These are phyloP conservation scores for Tetanocera ferruginea DNA, from an alignment of 2,888 invertebrate species.

Conservation along the genomic window DNA sequence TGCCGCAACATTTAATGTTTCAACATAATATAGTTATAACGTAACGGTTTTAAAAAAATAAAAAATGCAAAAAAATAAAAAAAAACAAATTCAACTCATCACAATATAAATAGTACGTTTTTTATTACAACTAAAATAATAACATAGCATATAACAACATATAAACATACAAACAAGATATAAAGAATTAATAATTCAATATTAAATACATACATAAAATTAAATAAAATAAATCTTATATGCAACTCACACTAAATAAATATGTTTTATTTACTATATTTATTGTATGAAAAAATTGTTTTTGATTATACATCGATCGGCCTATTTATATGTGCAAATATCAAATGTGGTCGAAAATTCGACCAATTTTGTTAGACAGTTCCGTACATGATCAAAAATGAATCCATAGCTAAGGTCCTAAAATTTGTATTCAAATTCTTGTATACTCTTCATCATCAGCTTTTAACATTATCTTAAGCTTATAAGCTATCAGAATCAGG, in stretches of 20 bases:
- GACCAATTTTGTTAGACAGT: too few species aligned
- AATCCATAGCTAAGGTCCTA: too few species aligned
- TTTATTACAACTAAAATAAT: slow-evolving; percentile 23
- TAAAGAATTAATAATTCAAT: background rate
- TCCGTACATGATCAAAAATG: too few species aligned
- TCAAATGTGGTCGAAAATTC: background rate
- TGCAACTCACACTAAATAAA: slow-evolving; percentile 23
- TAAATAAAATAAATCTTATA: slow-evolving; percentile 28
- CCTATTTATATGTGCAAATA: background rate
- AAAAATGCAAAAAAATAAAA: background rate
- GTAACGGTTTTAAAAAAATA: slow-evolving; percentile 10
- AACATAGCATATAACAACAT: slow-evolving; percentile 22
- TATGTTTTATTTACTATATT: background rate
- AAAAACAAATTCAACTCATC: background rate
- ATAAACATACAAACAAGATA: slow-evolving; percentile 13
- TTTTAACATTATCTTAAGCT: too few species aligned
- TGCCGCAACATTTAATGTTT: slow-evolving; percentile 20
- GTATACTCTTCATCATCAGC: too few species aligned
- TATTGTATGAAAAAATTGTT: background rate
- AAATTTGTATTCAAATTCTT: too few species aligned
- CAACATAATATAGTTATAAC: slow-evolving; percentile 8
- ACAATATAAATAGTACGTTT: slow-evolving; percentile 19
- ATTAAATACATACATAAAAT: background rate
- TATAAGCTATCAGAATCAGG: too few species aligned
- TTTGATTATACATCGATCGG: too few species aligned